Base-by-base conservation (phyloP, 2,797 vertebrate species). In the Microhierax caerulescens region DNA sequence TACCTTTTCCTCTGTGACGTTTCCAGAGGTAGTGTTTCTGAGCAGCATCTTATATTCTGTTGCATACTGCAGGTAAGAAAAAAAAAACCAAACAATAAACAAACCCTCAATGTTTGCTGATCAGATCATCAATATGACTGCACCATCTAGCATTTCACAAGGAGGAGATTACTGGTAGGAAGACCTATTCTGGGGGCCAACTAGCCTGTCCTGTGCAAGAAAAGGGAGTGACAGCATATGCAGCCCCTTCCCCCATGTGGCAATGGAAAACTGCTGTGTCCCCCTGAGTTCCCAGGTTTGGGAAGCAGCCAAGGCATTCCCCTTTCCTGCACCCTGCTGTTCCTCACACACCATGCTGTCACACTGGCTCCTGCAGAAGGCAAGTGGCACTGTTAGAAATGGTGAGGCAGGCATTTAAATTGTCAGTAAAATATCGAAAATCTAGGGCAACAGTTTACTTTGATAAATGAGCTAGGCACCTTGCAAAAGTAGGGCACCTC, bases 1-100 rank as follows among this genome's bases (percentile, higher is more conserved):
- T 98, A 99, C 99, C 99, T 99, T 99, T 79, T 99, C 98, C 85
- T 91, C 90, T 3, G 98, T 98, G 45, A 77, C 4, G 14, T 99
- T 99, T 95, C 98, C 99, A 79, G 98, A 98, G 89, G 98, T 98
- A 86, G 97, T 96, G 67, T 99, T 99, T 89, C 98, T 98, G 72
- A 76, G 93, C 74, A 99, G 69, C 84, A 97, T 97, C 97, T 94
- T 98, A 95, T 99, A 99, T 28, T 98, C 98, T 2, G 99, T 99
- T 2, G 98, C 99, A 73, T 99, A 99, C 99, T 99, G 98, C 72
- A 96, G 96, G 69, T 63, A n/a, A 95, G 81, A 95, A 64, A 96
- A 48, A 90, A 11, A 78, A n/a, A 20, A 36, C 36, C 10, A 43
- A 14, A 4, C 5, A 85, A 39, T 13, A 39, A 74, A 70, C 12